Evolutionary conservation across 2,888 invertebrate genomes (phyloP).

Genomic region (Drosophila nr. perissopoda): DNA sequence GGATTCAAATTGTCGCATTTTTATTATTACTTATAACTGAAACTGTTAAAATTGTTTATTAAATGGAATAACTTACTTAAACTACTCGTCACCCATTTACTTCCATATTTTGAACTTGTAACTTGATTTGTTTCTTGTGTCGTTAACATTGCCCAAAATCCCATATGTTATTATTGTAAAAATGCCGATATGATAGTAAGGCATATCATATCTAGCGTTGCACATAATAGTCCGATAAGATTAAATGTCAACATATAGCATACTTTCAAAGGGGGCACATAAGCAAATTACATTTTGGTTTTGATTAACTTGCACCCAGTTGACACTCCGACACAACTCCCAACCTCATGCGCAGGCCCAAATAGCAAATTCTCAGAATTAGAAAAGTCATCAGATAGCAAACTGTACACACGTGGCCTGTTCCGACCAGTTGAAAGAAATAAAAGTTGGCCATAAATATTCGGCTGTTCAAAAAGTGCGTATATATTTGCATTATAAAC

Average conservation of each 20-base stretch:
- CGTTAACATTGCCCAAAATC: neutral
- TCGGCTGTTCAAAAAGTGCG: conserved; percentile 58
- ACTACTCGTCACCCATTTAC: neutral
- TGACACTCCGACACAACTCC: neutral
- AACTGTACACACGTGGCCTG: conserved; percentile 40
- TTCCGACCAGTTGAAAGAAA: conserved; percentile 7
- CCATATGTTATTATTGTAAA: conserved; percentile 37
- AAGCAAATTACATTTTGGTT: conserved; percentile 12
- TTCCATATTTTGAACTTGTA: neutral
- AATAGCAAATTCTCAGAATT: conserved; percentile 26
- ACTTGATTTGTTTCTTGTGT: neutral
- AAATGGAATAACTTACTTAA: neutral
- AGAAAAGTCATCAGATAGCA: neutral
- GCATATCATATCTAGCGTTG: conserved; percentile 46
- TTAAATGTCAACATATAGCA: conserved; percentile 32
- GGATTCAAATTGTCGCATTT: neutral
- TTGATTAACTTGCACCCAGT: conserved; percentile 22
- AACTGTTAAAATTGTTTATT: neutral
- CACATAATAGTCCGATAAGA: conserved; percentile 50
- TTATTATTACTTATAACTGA: neutral
- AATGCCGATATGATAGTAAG: conserved; percentile 21
- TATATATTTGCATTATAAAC: conserved; percentile 77
- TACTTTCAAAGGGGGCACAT: neutral
- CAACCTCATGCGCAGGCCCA: neutral
- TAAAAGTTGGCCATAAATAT: conserved; percentile 56